Evolutionary conservation across 2,113 vertebrate genomes (phyloP).

Genomic region (Macrotus californicus): DNA sequence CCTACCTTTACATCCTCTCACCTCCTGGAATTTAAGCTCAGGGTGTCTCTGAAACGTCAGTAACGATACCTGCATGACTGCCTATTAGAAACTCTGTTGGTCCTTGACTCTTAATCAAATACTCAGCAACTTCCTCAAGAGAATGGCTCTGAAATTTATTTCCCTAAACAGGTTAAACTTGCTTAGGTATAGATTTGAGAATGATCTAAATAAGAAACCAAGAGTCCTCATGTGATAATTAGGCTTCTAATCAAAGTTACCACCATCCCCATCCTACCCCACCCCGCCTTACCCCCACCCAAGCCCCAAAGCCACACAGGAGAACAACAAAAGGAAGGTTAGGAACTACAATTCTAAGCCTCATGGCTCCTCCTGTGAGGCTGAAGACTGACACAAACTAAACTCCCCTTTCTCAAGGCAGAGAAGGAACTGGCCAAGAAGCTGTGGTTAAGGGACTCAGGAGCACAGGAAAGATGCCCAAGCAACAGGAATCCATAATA

Average conservation of each 20-base stretch:
- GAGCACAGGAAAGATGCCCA: neutral
- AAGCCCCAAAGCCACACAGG: neutral
- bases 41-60: neutral
- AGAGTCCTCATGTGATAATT: neutral
- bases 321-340: neutral
- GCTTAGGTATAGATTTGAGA: neutral
- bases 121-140: conserved; percentile 8
- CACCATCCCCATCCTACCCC: neutral
- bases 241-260: neutral
- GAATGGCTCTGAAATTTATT: conserved; percentile 8
- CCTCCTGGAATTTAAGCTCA: neutral
- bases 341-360: neutral
- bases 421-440: neutral
- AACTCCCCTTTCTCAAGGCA: neutral
- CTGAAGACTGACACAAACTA: neutral
- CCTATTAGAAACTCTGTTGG: neutral
- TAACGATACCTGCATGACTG: neutral
- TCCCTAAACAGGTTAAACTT: neutral
- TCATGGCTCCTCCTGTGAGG: neutral
- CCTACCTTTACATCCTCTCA: neutral
- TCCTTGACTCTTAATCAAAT: neutral
- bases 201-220: neutral
- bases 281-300: neutral
- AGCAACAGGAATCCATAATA: neutral
- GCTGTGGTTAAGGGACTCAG: neutral